Conservation (phyloP, 53 echinoderm and acorn worm species). For the Hippasteria phrygiana region DNA sequence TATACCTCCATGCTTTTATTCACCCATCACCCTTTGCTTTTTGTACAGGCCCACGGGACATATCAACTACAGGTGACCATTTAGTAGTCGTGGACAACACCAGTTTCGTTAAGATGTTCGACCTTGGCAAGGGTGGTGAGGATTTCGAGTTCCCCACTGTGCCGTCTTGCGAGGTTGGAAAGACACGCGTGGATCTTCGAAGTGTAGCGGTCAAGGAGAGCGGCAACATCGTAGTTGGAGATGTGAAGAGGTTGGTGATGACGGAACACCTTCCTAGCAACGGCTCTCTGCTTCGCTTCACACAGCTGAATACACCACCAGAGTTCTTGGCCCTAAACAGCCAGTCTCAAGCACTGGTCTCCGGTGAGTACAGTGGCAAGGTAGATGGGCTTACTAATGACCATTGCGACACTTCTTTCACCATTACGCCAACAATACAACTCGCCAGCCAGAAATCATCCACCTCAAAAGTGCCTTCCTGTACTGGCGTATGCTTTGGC, state of each 20-base stretch:
- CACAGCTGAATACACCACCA: slow-evolving; percentile 2
- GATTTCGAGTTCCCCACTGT: slow-evolving; percentile 3
- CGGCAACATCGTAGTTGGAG: slow-evolving; percentile 17
- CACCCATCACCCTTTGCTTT: too few species aligned
- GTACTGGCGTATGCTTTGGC: slow-evolving; percentile 24
- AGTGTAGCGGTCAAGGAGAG: slow-evolving; percentile 23
- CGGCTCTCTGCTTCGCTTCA: background rate
- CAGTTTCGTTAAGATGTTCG: background rate
- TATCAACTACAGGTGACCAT: background rate
- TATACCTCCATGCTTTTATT: background rate
- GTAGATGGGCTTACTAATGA: background rate
- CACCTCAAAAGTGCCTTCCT: background rate
- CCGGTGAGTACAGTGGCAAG: slow-evolving; percentile 26
- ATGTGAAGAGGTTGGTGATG: background rate
- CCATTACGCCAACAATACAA: slow-evolving; percentile 14
- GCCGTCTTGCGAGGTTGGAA: background rate
- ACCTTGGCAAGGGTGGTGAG: background rate
- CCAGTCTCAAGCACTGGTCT: background rate
- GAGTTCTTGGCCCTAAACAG: slow-evolving; percentile 24
- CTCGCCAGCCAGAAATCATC: too few species aligned
- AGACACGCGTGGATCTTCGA: slow-evolving; percentile 22
- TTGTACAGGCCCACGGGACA: background rate
- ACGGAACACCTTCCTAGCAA: background rate
- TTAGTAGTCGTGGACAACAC: background rate
- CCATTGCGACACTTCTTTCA: background rate